A percentile compares a stretch with the other conserved stretches of the same genome.
phyloP scores from a whole-genome alignment of 1,140 invertebrate genomes.

The Eubasilissa regina region DNA sequence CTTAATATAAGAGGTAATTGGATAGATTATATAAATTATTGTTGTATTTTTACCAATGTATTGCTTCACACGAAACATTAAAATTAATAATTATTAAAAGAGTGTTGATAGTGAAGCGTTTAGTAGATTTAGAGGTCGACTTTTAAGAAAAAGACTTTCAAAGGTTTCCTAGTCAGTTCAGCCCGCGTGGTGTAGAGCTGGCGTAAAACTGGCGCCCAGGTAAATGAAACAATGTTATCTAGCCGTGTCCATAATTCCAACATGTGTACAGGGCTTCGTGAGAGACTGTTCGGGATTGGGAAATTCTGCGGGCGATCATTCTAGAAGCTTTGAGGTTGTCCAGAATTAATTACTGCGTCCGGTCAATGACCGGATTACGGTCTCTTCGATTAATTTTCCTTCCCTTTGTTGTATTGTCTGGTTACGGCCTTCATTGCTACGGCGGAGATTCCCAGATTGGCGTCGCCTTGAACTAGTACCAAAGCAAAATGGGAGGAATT shows the following conservation, averaged over 20 bases:
- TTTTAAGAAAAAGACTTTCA: too few relatives aligned
- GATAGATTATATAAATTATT: too few relatives aligned
- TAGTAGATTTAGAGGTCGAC: too few relatives aligned
- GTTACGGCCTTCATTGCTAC: slow-evolving; percentile 30
- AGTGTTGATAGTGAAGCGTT: too few relatives aligned
- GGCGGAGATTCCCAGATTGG: not conserved
- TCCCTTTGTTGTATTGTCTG: slow-evolving; percentile 39
- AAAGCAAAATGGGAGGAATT: too few relatives aligned
- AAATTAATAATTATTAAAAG: too few relatives aligned
- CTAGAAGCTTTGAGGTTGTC: slow-evolving; percentile 40
- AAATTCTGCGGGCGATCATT: slow-evolving; percentile 16
- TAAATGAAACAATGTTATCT: slow-evolving; percentile 46
- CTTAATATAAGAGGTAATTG: too few relatives aligned
- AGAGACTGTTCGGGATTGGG: not conserved
- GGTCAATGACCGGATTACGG: slow-evolving; percentile 31
- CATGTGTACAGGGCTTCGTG: slow-evolving; percentile 17
- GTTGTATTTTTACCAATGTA: too few relatives aligned
- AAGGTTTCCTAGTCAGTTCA: not conserved
- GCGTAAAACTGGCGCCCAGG: slow-evolving; percentile 19
- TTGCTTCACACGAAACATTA: too few relatives aligned
- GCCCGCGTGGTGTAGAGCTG: not conserved
- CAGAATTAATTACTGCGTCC: slow-evolving; percentile 43
- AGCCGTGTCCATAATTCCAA: slow-evolving; percentile 32
- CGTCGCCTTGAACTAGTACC: not conserved
- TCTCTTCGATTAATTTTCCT: slow-evolving; percentile 43